These are phyloP conservation scores for Prinia subflava DNA, from an alignment of 2,113 vertebrate species.

Conservation along the genomic window DNA sequence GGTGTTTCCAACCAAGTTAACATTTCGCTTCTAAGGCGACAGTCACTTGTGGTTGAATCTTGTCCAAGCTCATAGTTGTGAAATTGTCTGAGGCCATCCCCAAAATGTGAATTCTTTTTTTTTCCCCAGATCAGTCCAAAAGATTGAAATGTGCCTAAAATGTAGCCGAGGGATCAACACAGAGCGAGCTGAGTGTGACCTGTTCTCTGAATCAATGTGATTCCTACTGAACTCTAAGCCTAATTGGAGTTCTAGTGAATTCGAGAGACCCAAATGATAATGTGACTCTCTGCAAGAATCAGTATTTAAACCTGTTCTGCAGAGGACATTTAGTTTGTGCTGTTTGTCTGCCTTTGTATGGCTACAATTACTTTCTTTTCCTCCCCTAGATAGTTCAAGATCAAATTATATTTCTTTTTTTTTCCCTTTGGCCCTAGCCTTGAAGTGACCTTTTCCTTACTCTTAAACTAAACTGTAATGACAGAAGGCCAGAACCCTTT, in stretches of 20 bases:
- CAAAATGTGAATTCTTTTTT: background rate
- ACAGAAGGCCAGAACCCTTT: slow-evolving; percentile 26
- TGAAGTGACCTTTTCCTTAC: slow-evolving; percentile 33
- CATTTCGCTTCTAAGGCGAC: slow-evolving; percentile 2
- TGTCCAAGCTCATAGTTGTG: background rate
- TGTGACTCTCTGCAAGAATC: background rate
- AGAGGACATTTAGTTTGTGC: background rate
- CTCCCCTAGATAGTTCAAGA: background rate
- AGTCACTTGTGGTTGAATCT: background rate
- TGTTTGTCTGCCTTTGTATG: slow-evolving; percentile 31
- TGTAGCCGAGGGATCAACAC: background rate
- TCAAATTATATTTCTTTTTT: background rate
- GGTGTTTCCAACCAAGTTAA: background rate
- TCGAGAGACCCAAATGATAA: background rate
- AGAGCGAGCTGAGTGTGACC: background rate
- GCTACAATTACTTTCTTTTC: background rate
- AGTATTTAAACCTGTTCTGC: background rate
- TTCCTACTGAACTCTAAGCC: background rate
- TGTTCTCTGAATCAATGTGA: background rate
- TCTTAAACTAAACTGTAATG: slow-evolving; percentile 44
- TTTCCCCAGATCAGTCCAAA: background rate
- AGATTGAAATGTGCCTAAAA: slow-evolving; percentile 22
- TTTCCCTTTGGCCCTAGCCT: slow-evolving; percentile 1
- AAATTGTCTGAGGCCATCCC: background rate
- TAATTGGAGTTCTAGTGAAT: background rate